These are phyloP conservation scores for Anguilla obscura DNA, from an alignment of 2,797 vertebrate species.

Conservation along the genomic window DNA sequence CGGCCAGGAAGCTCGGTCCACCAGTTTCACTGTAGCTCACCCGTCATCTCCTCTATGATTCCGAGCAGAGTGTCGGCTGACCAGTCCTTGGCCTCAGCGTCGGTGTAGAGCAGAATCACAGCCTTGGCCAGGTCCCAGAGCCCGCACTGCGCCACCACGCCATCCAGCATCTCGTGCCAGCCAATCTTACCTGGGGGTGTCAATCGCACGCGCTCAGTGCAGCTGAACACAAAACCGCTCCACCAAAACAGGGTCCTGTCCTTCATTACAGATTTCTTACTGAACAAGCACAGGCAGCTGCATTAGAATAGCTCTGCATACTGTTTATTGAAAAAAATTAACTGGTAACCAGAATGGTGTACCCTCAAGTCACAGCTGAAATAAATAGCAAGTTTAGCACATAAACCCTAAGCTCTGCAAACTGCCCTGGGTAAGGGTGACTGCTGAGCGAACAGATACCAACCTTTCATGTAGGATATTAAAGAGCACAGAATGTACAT, in stretches of 20 bases:
- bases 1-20: too few relatives aligned
- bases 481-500: background rate
- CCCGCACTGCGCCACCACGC: conserved; percentile 69
- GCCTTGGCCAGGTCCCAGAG: conserved; percentile 81
- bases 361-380: background rate
- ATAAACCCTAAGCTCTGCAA: background rate
- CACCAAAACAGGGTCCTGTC: background rate
- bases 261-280: background rate
- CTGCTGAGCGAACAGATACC: background rate
- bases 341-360: background rate
- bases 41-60: conserved; percentile 84
- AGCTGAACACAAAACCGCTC: background rate
- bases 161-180: conserved; percentile 80
- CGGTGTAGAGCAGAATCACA: conserved; percentile 73
- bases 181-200: conserved; percentile 72
- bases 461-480: background rate
- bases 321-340: background rate
- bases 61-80: conserved; percentile 76
- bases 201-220: conserved; percentile 7
- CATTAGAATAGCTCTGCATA: background rate
- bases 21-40: conserved; percentile 59
- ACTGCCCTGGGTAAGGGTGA: background rate
- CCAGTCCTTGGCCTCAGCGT: conserved; percentile 72
- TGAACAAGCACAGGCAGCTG: background rate
- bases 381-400: background rate